phyloP scores from a whole-genome alignment of 2,113 vertebrate genomes.

The Dicerorhinus sumatrensis region DNA sequence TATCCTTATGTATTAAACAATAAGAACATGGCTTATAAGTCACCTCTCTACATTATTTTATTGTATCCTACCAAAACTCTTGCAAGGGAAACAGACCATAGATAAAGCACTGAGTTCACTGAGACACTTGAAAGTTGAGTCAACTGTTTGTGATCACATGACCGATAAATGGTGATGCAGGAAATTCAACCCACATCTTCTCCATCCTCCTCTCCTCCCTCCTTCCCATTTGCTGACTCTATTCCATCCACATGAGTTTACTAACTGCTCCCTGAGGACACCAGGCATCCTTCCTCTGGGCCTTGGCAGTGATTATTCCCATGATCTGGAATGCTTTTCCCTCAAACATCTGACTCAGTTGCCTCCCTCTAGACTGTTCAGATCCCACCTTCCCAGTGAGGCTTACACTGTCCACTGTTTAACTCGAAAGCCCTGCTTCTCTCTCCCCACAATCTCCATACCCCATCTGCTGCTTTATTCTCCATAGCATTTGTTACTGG shows the following conservation, averaged over 20 bases:
- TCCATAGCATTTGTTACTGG: background rate
- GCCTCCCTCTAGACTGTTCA: background rate
- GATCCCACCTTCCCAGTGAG: background rate
- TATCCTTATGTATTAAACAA: background rate
- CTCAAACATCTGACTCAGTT: background rate
- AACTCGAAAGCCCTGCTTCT: background rate
- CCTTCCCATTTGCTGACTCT: background rate
- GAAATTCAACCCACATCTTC: background rate
- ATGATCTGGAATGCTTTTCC: background rate
- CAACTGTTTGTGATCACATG: background rate
- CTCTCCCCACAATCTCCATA: background rate
- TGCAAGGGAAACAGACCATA: background rate
- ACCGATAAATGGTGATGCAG: background rate
- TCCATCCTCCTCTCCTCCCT: background rate
- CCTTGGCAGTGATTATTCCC: background rate
- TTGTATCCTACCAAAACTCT: background rate
- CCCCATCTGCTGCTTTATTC: background rate
- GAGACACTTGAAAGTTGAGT: background rate
- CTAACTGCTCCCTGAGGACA: background rate
- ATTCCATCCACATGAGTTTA: background rate
- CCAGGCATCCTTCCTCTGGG: background rate
- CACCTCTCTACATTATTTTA: background rate
- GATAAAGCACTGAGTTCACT: background rate
- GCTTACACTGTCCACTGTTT: background rate
- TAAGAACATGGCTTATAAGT: background rate